phyloP scores from a whole-genome alignment of 2,113 vertebrate genomes.

The Rhegmatorhina hoffmannsi region DNA sequence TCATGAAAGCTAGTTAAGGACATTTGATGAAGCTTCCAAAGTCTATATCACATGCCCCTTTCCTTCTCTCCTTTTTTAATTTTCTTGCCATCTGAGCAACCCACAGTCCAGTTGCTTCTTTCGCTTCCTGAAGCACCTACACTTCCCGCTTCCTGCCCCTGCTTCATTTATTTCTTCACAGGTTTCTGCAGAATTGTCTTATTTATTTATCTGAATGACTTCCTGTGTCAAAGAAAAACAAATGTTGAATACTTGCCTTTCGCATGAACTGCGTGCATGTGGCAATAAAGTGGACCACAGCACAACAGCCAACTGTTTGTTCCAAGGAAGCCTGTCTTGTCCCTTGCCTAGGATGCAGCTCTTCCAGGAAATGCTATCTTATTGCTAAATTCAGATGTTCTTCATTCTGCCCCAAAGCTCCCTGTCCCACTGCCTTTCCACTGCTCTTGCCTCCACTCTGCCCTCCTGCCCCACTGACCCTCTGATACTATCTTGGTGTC shows the following conservation, averaged over 20 bases:
- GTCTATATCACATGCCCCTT: not conserved
- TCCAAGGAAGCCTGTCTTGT: fast-evolving
- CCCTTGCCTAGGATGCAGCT: not conserved
- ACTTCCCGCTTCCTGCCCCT: fast-evolving
- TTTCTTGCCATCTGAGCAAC: not conserved
- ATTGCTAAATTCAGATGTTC: not conserved
- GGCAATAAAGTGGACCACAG: not conserved
- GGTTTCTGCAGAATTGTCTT: not conserved
- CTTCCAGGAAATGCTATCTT: not conserved
- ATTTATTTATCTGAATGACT: not conserved
- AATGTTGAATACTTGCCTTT: not conserved
- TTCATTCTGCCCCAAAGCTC: not conserved
- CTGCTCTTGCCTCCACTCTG: not conserved
- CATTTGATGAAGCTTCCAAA: not conserved
- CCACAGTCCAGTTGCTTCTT: not conserved
- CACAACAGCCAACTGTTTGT: fast-evolving
- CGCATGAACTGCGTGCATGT: fast-evolving
- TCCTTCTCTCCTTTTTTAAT: not conserved
- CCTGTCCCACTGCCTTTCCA: not conserved
- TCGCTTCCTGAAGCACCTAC: not conserved
- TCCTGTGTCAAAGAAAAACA: not conserved
- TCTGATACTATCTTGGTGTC: fast-evolving
- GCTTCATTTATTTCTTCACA: not conserved
- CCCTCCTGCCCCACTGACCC: not conserved
- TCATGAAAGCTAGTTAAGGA: constrained; percentile 1